phyloP scores from a whole-genome alignment of 2,113 vertebrate species.

The Notiomystis cincta region DNA sequence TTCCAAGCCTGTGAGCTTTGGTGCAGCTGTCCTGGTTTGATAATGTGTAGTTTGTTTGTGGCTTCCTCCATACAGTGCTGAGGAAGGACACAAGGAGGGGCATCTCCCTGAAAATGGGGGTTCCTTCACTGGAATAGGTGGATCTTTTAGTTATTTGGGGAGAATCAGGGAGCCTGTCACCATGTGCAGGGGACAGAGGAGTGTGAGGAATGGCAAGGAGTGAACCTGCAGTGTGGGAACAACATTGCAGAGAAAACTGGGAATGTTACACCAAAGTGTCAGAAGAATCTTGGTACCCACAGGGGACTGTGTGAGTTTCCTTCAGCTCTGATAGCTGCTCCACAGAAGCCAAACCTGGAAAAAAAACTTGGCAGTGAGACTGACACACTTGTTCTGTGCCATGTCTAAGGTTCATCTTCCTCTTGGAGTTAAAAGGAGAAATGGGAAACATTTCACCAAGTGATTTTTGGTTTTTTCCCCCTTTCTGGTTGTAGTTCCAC shows the following conservation, averaged over 20 bases:
- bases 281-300: not conserved
- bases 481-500: not conserved
- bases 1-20: not conserved
- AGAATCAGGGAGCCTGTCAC: not conserved
- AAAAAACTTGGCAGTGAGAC: not conserved
- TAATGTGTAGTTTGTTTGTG: not conserved
- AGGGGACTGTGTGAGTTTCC: not conserved
- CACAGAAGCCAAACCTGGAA: not conserved
- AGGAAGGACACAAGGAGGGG: not conserved
- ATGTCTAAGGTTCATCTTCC: not conserved
- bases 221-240: not conserved
- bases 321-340: not conserved
- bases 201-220: not conserved
- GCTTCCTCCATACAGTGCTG: not conserved
- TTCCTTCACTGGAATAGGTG: not conserved
- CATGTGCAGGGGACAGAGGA: not conserved
- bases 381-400: not conserved
- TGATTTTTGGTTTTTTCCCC: not conserved
- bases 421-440: not conserved
- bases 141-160: not conserved
- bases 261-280: not conserved
- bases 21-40: not conserved
- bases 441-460: not conserved
- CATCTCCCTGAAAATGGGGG: not conserved
- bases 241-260: not conserved